A percentile compares a stretch with the other conserved stretches of the same genome.
phyloP scores from a whole-genome alignment of 1,140 invertebrate species.

The Catajapyx aquilonaris region DNA sequence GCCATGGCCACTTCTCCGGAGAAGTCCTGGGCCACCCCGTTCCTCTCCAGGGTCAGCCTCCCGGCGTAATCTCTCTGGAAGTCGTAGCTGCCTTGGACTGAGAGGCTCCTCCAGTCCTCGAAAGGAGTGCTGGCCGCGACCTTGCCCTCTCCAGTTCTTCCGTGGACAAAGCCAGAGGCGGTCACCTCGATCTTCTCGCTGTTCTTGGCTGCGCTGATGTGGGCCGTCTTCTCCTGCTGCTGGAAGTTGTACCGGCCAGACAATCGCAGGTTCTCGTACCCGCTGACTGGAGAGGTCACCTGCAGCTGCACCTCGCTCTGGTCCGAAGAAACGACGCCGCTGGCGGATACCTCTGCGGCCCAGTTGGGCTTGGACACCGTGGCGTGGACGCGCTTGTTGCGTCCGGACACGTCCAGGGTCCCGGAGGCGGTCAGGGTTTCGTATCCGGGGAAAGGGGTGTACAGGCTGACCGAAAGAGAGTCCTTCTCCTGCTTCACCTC shows the following conservation, averaged over 20 bases:
- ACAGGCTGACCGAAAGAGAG: neutral
- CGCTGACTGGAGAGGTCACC: conserved; percentile 10
- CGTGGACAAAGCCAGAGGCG: conserved; percentile 1
- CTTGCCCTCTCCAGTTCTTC: conserved; percentile 3
- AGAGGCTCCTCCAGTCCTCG: conserved; percentile 6
- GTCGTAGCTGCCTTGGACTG: conserved; percentile 8
- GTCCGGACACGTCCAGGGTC: no score
- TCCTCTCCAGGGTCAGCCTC: conserved; percentile 7
- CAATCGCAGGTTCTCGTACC: neutral
- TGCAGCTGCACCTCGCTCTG: conserved; percentile 7
- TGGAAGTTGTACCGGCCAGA: conserved; percentile 3
- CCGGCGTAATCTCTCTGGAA: conserved; percentile 7
- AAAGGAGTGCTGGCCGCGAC: conserved; percentile 9
- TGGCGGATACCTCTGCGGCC: neutral
- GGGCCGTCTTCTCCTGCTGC: conserved; percentile 1
- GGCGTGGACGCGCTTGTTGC: no score
- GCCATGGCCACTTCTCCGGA: conserved; percentile 6
- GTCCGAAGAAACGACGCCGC: neutral
- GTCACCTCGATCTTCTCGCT: conserved; percentile 1
- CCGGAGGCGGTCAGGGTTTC: neutral
- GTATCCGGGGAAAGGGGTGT: neutral
- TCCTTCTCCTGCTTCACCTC: neutral
- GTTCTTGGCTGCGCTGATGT: conserved; percentile 3
- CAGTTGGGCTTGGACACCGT: neutral
- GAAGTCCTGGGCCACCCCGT: conserved; percentile 6